Base-by-base conservation (phyloP, 2,797 vertebrate genomes). In the Aldrovandia affinis region DNA sequence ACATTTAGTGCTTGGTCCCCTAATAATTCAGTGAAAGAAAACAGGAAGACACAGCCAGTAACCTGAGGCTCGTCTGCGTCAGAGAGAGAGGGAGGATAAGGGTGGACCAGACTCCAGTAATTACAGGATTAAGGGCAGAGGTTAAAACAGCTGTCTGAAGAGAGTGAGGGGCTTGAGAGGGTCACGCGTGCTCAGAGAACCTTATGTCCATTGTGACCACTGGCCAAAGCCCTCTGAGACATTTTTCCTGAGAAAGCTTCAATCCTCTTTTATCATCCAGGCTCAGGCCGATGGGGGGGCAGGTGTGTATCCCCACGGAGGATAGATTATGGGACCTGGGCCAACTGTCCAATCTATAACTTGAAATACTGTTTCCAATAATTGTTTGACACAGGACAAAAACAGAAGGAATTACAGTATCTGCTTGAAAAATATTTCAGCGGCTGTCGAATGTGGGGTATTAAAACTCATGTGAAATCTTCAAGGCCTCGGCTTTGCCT, bases 131-230 rank as follows among this genome's bases (percentile, higher is more conserved):
- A 90, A 80, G 80, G 78, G 39, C 85, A 81, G 80, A 85, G 83
- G 83, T 85, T 85, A 85, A 44, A 85, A 85, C 83, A 85, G 80
- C 54, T 57, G 78, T 47, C 65, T 57, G 36, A 30, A 80, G 80
- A 86, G 85, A 85, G 85, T 83, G 84, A 84, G 44, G 84, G 78
- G 61, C 82, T 59, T 42, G 63, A 81, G 78, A 36, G 80, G 87
- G 83, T 83, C 83, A 44, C 80, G 59, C 83, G 84, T 89, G 63
- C 79, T 65, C 61, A 10, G 63, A 84, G 80, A 89, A 78, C 85
- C 89, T 91, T 89, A 86, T 89, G 63, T 59, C 80, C 78, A 89
- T 92, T 91, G 88, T 92, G 73, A 47, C 33, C 33, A 1, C 54
- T 22, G 79, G n/a, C 30, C 52, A 59, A 44, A 57, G 63, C 68